These are phyloP conservation scores for Coracias cyanogaster DNA, from an alignment of 2,797 vertebrate species.

Conservation along the genomic window DNA sequence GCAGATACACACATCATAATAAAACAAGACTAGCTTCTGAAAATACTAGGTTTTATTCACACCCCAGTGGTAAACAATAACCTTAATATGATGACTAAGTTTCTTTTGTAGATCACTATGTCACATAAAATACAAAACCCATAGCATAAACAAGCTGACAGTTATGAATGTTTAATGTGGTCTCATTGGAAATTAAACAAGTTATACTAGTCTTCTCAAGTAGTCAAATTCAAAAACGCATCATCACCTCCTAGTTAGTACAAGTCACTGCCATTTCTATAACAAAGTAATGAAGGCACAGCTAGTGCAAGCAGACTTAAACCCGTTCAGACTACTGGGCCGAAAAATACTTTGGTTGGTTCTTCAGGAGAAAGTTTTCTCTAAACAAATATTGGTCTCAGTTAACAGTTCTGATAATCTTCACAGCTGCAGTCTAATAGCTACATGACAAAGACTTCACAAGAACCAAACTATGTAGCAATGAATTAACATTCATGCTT, in stretches of 20 bases:
- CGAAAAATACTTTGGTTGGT: conserved; percentile 84
- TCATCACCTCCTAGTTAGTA: conserved; percentile 77
- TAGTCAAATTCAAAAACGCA: conserved; percentile 70
- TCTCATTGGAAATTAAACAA: conserved; percentile 78
- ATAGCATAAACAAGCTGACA: conserved; percentile 82
- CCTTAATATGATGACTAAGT: conserved; percentile 74
- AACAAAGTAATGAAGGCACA: conserved; percentile 84
- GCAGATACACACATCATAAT: conserved; percentile 66
- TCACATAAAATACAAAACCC: conserved; percentile 81
- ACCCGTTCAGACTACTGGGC: conserved; percentile 79
- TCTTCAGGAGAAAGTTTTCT: conserved; percentile 78
- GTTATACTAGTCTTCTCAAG: conserved; percentile 69
- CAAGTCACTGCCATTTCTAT: conserved; percentile 80
- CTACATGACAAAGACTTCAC: conserved; percentile 92
- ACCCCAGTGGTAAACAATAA: conserved; percentile 80
- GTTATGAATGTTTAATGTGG: conserved; percentile 76
- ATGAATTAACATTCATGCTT: conserved; percentile 92
- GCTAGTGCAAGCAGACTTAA: conserved; percentile 80
- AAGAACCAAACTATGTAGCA: conserved; percentile 95
- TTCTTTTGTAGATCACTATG: conserved; percentile 77
- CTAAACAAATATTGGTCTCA: conserved; percentile 78
- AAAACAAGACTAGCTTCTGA: conserved; percentile 78
- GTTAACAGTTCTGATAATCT: conserved; percentile 80
- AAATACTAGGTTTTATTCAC: conserved; percentile 84
- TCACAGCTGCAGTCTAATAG: conserved; percentile 91